Evolutionary conservation across 2,888 invertebrate species (phyloP).

Genomic region (Rotaria socialis): DNA sequence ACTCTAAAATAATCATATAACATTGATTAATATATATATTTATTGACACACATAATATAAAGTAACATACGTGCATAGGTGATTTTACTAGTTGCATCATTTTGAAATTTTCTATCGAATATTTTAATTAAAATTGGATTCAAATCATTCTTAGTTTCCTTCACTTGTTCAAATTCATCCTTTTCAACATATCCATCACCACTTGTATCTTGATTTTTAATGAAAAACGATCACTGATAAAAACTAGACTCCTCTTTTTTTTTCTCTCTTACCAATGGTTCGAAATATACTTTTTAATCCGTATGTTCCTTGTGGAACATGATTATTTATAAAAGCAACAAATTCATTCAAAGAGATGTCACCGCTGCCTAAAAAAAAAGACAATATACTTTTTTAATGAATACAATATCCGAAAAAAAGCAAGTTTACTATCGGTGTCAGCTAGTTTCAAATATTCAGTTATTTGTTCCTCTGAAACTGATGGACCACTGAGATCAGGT

Average conservation of each 20-base stretch:
- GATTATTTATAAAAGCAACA: neutral
- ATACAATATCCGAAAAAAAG: neutral
- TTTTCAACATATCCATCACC: conserved; percentile 5
- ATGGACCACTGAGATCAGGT: neutral
- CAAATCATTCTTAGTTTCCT: neutral
- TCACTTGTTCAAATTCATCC: neutral
- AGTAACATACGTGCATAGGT: neutral
- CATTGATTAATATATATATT: neutral
- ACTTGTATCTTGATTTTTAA: neutral
- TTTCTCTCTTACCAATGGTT: neutral
- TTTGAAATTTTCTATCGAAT: neutral
- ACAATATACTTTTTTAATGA: neutral
- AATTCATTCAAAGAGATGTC: neutral
- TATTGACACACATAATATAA: neutral
- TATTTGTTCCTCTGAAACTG: neutral
- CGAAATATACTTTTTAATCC: neutral
- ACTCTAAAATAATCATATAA: neutral
- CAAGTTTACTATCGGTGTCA: neutral
- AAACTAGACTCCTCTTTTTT: neutral
- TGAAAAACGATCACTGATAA: neutral
- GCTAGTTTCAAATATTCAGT: neutral
- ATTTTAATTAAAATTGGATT: neutral
- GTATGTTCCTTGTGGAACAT: neutral
- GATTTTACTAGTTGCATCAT: neutral
- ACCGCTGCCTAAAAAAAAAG: neutral